phyloP scores from a whole-genome alignment of 2,797 vertebrate genomes.

The Siniperca obscura region DNA sequence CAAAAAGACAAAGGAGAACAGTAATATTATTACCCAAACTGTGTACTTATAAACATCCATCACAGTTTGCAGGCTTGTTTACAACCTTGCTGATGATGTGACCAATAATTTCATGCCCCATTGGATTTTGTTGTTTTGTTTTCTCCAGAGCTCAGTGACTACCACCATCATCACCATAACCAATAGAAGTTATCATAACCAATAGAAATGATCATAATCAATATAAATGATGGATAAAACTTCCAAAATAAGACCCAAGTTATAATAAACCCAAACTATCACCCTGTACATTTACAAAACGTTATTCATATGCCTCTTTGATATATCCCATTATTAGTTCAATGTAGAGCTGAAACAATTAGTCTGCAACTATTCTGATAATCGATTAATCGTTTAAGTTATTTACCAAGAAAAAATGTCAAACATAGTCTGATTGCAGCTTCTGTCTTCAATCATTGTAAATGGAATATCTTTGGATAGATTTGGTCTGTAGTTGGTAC shows the following conservation, averaged over 20 bases:
- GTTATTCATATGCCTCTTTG: background rate
- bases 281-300: background rate
- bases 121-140: background rate
- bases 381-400: background rate
- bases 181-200: background rate
- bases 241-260: background rate
- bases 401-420: background rate
- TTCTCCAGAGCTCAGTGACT: background rate
- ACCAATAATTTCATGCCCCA: background rate
- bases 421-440: background rate
- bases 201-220: background rate
- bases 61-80: background rate
- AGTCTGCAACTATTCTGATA: background rate
- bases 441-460: background rate
- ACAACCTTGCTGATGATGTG: background rate
- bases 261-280: background rate
- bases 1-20: background rate
- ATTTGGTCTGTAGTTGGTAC: background rate
- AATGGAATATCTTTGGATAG: background rate
- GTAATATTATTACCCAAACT: background rate
- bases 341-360: background rate
- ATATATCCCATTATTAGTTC: background rate
- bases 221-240: background rate
- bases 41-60: background rate
- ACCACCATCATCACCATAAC: background rate